Conservation (phyloP, 2,113 vertebrate genomes). For the Erythrolamprus reginae region DNA sequence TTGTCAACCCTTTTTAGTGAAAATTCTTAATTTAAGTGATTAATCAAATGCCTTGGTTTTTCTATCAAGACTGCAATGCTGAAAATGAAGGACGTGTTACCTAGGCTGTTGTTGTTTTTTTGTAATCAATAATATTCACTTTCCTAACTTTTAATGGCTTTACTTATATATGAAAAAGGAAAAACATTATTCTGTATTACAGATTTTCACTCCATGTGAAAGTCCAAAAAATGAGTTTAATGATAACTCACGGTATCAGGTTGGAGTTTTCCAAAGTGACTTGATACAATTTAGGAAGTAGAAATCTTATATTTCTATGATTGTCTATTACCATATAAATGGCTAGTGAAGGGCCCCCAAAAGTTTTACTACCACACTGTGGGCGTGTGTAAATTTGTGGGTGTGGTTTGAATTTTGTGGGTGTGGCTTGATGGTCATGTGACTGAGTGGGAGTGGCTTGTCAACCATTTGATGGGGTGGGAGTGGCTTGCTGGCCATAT, state of each 20-base stretch:
- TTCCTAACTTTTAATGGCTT: slow-evolving; percentile 5
- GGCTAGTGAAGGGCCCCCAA: too few species aligned
- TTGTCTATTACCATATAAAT: background rate
- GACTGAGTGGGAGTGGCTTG: too few species aligned
- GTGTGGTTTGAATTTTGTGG: too few species aligned
- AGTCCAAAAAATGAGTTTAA: background rate
- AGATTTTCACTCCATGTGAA: background rate
- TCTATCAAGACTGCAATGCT: background rate
- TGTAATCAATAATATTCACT: slow-evolving; percentile 3
- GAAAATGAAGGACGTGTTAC: slow-evolving; percentile 16
- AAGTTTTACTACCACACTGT: too few species aligned
- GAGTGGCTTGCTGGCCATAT: too few species aligned
- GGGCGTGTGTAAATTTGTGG: too few species aligned
- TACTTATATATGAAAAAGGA: background rate
- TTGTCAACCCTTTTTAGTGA: slow-evolving; percentile 7
- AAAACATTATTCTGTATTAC: background rate
- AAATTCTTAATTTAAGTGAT: background rate
- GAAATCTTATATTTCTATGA: background rate
- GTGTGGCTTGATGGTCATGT: too few species aligned
- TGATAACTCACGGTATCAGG: background rate
- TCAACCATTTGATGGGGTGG: too few species aligned
- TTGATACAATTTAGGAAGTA: background rate
- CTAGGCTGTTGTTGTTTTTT: background rate
- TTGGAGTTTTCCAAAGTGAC: background rate
- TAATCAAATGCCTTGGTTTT: background rate